Evolutionary conservation across 2,888 invertebrate species (phyloP).

Genomic region (Iphiclides podalirius): DNA sequence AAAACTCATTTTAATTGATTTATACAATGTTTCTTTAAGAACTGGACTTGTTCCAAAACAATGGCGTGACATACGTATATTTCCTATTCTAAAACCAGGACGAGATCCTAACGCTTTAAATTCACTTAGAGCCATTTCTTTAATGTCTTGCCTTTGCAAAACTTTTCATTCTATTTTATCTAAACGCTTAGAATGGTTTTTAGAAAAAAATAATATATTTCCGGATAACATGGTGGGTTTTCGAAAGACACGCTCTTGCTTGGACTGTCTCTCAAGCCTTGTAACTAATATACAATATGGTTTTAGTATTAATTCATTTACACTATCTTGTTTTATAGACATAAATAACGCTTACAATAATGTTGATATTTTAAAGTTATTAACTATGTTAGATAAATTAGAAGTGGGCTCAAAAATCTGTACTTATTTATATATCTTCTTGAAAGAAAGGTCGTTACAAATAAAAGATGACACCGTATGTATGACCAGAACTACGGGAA

Average conservation of each 20-base stretch:
- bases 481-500: too few species aligned
- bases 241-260: constrained; percentile 24
- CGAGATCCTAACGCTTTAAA: not conserved
- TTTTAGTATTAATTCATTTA: constrained; percentile 24
- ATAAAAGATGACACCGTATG: not conserved
- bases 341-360: too few species aligned
- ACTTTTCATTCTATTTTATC: constrained; percentile 28
- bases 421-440: too few species aligned
- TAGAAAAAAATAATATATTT: constrained; percentile 23
- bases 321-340: constrained; percentile 33
- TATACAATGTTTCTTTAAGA: constrained; percentile 19
- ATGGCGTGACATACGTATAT: constrained; percentile 18
- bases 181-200: constrained; percentile 29
- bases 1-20: constrained; percentile 17
- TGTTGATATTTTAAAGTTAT: too few species aligned
- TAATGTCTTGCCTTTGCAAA: constrained; percentile 30
- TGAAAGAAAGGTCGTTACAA: not conserved
- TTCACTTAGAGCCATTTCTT: constrained; percentile 20
- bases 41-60: constrained; percentile 17
- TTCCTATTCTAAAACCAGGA: constrained; percentile 19
- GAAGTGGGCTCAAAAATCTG: too few species aligned
- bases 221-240: constrained; percentile 23
- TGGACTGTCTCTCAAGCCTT: too few species aligned
- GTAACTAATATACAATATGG: too few species aligned
- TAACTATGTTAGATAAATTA: too few species aligned